Percentiles rank a stretch among this genome's conserved stretches.
Conservation (phyloP, 2,888 invertebrate genomes). For the Eristalis intricaria region DNA sequence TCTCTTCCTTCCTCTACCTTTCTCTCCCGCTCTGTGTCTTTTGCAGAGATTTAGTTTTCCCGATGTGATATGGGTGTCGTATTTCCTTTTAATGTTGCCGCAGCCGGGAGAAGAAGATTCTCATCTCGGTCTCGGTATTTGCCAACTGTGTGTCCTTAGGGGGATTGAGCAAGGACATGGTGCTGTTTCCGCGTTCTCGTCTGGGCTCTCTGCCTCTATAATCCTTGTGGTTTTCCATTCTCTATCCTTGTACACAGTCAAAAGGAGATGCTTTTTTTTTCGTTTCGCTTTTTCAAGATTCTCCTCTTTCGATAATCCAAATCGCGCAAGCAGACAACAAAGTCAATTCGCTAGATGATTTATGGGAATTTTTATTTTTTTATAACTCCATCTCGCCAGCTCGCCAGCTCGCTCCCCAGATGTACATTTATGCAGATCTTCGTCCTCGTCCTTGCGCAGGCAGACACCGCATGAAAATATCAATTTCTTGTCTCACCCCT, state of each 20-base stretch:
- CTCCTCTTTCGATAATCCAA: slow-evolving; percentile 39
- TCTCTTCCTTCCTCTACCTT: too few species aligned
- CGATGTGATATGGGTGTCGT: slow-evolving; percentile 55
- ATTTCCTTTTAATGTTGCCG: slow-evolving; percentile 62
- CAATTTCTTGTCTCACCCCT: slow-evolving; percentile 45
- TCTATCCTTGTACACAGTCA: background rate
- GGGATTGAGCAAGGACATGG: slow-evolving; percentile 54
- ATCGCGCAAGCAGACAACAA: slow-evolving; percentile 67
- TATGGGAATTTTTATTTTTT: slow-evolving; percentile 43
- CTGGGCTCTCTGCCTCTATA: background rate
- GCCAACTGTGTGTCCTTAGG: slow-evolving; percentile 19
- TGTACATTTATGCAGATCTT: slow-evolving; percentile 34
- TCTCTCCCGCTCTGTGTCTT: slow-evolving; percentile 14
- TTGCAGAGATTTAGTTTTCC: slow-evolving; percentile 43
- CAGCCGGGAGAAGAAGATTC: background rate
- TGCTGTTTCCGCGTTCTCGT: background rate
- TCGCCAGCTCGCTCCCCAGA: background rate
- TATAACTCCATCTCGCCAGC: background rate
- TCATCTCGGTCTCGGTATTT: background rate
- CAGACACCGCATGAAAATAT: slow-evolving; percentile 49
- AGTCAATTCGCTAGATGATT: slow-evolving; percentile 67
- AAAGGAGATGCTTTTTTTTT: background rate
- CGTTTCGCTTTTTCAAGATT: slow-evolving; percentile 32
- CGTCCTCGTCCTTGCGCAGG: background rate
- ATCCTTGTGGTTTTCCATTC: slow-evolving; percentile 11